Conservation (phyloP, 1,140 invertebrate genomes). For the Delia radicum region DNA sequence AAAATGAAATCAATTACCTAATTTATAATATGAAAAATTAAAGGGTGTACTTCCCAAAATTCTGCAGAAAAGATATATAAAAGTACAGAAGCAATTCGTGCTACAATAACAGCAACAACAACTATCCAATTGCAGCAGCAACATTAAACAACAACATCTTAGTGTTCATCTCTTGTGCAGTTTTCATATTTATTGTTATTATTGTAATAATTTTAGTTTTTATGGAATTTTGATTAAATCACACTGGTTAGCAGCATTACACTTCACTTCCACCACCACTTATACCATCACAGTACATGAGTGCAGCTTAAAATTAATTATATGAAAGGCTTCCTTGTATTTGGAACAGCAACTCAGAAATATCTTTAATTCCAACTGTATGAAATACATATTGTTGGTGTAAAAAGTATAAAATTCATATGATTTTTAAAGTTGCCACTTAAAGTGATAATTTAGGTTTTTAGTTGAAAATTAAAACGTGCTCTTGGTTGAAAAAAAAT, state of each 20-base stretch:
- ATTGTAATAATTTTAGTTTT: conserved; percentile 23
- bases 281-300: not conserved
- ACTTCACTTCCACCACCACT: not conserved
- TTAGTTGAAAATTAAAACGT: conserved; percentile 14
- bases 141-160: not conserved
- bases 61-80: not conserved
- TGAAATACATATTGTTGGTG: not conserved
- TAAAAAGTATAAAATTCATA: not conserved
- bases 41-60: not conserved
- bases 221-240: conserved; percentile 24
- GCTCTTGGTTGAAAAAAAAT: not conserved
- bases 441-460: conserved; percentile 21
- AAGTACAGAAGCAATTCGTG: conserved; percentile 5
- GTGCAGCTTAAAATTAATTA: no score
- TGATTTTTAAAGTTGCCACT: conserved; percentile 22
- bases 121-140: not conserved
- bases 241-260: conserved; percentile 8
- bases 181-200: conserved; percentile 24
- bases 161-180: conserved; percentile 8
- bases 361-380: no score
- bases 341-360: no score
- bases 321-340: no score
- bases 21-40: not conserved
- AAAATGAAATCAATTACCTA: no score
- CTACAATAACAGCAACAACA: conserved; percentile 4